Percentiles rank a stretch among this genome's conserved stretches.
These are phyloP conservation scores for Calameuta idolon DNA, from an alignment of 2,888 invertebrate species.

Conservation along the genomic window DNA sequence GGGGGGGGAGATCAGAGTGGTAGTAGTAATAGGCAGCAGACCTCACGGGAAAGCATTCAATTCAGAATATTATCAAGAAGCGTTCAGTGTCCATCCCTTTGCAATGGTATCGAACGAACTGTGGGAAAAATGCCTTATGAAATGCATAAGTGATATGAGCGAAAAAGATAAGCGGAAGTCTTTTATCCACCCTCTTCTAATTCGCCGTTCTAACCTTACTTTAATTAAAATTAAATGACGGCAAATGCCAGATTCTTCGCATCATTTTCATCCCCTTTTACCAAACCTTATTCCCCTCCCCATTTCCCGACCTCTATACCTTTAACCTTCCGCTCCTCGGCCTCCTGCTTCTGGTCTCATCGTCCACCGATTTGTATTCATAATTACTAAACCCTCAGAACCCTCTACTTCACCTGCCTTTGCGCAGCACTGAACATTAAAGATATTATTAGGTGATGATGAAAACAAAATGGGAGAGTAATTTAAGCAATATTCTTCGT, in stretches of 20 bases:
- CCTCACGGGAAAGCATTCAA: constrained; percentile 48
- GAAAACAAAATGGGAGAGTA: constrained; percentile 45
- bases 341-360: constrained; percentile 15
- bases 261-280: constrained; percentile 45
- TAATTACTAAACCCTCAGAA: constrained; percentile 50
- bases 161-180: background rate
- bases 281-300: constrained; percentile 20
- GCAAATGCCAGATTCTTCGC: constrained; percentile 53
- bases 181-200: background rate
- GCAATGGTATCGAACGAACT: background rate
- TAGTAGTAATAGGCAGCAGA: constrained; percentile 29
- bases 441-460: constrained; percentile 57
- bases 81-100: background rate
- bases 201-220: constrained; percentile 46
- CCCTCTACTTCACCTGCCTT: constrained; percentile 45
- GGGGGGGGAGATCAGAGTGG: background rate
- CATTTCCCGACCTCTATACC: constrained; percentile 21
- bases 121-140: background rate
- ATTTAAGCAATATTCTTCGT: background rate
- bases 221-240: constrained; percentile 67
- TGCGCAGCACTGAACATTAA: constrained; percentile 37
- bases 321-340: constrained; percentile 30
- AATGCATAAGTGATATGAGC: background rate
- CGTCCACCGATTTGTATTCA: constrained; percentile 60
- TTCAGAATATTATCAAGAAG: constrained; percentile 40